Evolutionary conservation across 2,797 vertebrate genomes (phyloP).

Genomic region (Ctenopoma multispine): DNA sequence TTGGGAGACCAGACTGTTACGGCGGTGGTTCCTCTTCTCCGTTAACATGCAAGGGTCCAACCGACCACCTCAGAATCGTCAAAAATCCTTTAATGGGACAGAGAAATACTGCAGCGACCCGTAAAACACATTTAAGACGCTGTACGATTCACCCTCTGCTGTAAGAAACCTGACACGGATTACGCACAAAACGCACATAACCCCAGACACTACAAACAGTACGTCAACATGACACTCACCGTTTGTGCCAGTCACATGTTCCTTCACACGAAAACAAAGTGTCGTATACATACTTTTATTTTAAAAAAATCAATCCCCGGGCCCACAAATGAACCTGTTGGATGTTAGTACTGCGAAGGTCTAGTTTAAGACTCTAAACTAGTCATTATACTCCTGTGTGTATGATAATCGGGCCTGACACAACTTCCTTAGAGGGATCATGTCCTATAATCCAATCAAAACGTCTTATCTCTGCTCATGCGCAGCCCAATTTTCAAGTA

Average conservation of each 20-base stretch:
- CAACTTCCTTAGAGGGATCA: not conserved
- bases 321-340: not conserved
- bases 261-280: slow-evolving; percentile 20
- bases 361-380: not conserved
- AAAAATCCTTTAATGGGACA: not conserved
- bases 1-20: not conserved
- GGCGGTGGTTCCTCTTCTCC: not conserved
- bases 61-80: not conserved
- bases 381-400: not conserved
- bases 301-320: not conserved
- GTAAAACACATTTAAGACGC: not conserved
- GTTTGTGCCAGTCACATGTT: slow-evolving; percentile 19
- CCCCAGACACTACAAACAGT: slow-evolving; percentile 8
- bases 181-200: slow-evolving; percentile 14
- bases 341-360: not conserved
- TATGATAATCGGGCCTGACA: not conserved
- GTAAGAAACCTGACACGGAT: not conserved
- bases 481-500: not conserved
- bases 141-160: not conserved
- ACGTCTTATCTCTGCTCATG: not conserved
- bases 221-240: slow-evolving; percentile 15
- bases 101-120: not conserved
- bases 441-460: slow-evolving; percentile 19
- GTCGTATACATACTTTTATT: not conserved
- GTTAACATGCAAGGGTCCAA: not conserved